A percentile compares a stretch with the other conserved stretches of the same genome.
Evolutionary conservation across 2,888 invertebrate species (phyloP).

Genomic region (Trichacis sp.): DNA sequence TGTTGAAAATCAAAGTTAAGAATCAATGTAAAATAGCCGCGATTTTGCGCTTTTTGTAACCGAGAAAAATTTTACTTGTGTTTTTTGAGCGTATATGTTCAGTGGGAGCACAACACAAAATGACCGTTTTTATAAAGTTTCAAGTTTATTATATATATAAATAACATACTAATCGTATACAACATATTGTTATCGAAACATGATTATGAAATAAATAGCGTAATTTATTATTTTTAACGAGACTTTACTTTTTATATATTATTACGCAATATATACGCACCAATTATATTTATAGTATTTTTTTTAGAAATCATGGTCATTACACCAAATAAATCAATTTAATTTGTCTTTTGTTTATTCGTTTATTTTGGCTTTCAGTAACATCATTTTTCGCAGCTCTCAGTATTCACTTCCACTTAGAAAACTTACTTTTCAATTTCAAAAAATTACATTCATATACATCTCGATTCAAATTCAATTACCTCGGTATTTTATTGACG

Average conservation of each 20-base stretch:
- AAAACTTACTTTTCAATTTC: background rate
- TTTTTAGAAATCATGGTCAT: too few relatives aligned
- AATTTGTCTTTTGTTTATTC: slow-evolving; percentile 6
- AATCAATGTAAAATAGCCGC: slow-evolving; percentile 28
- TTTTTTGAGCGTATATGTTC: slow-evolving; percentile 4
- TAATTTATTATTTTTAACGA: slow-evolving; percentile 27
- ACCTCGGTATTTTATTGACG: slow-evolving; percentile 13
- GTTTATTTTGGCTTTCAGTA: slow-evolving; percentile 24
- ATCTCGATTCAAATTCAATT: slow-evolving; percentile 12
- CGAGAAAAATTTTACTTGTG: slow-evolving; percentile 35
- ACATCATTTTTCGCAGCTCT: slow-evolving; percentile 25
- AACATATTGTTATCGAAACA: slow-evolving; percentile 35
- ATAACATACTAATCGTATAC: slow-evolving; percentile 37
- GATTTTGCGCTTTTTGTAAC: slow-evolving; percentile 31
- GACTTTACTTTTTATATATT: slow-evolving; percentile 17
- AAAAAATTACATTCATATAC: slow-evolving; percentile 16
- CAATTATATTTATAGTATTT: too few relatives aligned
- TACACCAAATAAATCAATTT: too few relatives aligned
- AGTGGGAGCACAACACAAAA: slow-evolving; percentile 27
- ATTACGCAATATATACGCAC: slow-evolving; percentile 15
- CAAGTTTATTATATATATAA: slow-evolving; percentile 28
- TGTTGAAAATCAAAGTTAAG: slow-evolving; percentile 35
- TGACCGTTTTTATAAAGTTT: slow-evolving; percentile 35
- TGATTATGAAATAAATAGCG: slow-evolving; percentile 28
- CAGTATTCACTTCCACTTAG: slow-evolving; percentile 10